Percentiles rank a stretch among this genome's conserved stretches.
These are phyloP conservation scores for Tokudaia muenninki DNA, from an alignment of 2,797 vertebrate species.

Conservation along the genomic window DNA sequence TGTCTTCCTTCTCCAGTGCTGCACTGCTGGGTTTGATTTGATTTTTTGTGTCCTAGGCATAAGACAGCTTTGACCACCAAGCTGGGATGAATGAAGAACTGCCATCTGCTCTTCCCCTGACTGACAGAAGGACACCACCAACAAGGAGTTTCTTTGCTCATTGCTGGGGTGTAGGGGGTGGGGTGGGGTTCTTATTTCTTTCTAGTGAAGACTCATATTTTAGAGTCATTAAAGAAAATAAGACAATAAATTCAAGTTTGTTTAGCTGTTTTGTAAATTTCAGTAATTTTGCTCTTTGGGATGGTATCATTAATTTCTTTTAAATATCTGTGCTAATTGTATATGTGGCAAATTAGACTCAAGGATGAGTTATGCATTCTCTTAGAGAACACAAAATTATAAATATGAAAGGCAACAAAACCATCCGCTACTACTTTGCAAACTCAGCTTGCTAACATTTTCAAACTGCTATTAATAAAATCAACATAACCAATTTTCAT, in stretches of 20 bases:
- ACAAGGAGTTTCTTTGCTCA: not conserved
- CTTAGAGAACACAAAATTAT: constrained; percentile 62
- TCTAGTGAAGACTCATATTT: constrained; percentile 41
- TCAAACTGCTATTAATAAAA: constrained; percentile 78
- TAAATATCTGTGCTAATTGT: constrained; percentile 76
- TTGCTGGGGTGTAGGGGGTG: not conserved
- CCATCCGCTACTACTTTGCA: constrained; percentile 63
- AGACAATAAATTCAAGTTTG: constrained; percentile 56
- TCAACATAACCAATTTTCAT: constrained; percentile 70
- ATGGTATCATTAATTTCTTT: constrained; percentile 72
- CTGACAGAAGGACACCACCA: not conserved
- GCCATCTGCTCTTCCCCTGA: not conserved
- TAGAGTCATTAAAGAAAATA: constrained; percentile 43
- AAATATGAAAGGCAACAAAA: constrained; percentile 74
- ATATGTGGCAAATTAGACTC: constrained; percentile 71
- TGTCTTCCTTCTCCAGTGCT: not conserved
- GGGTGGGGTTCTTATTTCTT: not conserved
- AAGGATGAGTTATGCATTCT: constrained; percentile 68
- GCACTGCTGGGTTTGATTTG: not conserved
- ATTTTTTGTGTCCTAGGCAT: not conserved
- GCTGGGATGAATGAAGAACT: not conserved
- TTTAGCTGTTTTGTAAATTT: constrained; percentile 55
- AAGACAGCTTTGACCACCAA: not conserved
- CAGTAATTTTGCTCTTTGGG: constrained; percentile 65
- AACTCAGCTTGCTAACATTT: constrained; percentile 74